Conservation (phyloP, 1,140 invertebrate genomes). For the Zeugodacus cucurbitae region DNA sequence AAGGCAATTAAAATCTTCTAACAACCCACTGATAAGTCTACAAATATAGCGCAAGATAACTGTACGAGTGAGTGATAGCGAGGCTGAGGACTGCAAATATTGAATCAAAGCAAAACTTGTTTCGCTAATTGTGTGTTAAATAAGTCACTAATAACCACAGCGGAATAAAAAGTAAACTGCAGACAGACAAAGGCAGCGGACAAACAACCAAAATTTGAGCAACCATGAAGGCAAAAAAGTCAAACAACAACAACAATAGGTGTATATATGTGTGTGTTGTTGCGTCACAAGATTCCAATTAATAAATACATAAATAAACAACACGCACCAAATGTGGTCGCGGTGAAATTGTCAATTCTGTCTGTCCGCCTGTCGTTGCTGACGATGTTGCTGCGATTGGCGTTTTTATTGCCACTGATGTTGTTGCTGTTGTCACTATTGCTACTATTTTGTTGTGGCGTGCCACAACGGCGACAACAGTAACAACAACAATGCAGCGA, state of each 20-base stretch:
- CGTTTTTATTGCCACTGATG: not conserved
- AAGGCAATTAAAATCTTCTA: not conserved
- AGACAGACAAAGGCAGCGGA: no score
- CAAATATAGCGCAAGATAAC: not conserved
- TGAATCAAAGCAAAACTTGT: not conserved
- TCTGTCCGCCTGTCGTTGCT: not conserved
- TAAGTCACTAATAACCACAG: constrained; percentile 3
- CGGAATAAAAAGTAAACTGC: not conserved
- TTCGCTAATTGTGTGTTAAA: constrained; percentile 28
- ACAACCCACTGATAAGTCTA: not conserved
- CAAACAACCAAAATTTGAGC: not conserved
- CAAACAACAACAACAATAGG: not conserved
- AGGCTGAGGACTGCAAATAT: no score
- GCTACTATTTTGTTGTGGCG: no score
- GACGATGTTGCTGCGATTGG: not conserved
- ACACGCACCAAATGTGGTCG: constrained; percentile 28
- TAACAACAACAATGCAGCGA: not conserved
- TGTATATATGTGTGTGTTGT: not conserved
- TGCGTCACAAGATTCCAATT: constrained; percentile 26
- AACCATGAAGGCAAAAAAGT: not conserved
- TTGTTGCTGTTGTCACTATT: no score
- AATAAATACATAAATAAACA: constrained; percentile 36
- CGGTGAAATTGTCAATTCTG: constrained; percentile 17
- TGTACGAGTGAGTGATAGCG: not conserved
- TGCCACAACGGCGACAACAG: not conserved